phyloP scores from a whole-genome alignment of 2,113 vertebrate species.

The Oryzias melastigma region DNA sequence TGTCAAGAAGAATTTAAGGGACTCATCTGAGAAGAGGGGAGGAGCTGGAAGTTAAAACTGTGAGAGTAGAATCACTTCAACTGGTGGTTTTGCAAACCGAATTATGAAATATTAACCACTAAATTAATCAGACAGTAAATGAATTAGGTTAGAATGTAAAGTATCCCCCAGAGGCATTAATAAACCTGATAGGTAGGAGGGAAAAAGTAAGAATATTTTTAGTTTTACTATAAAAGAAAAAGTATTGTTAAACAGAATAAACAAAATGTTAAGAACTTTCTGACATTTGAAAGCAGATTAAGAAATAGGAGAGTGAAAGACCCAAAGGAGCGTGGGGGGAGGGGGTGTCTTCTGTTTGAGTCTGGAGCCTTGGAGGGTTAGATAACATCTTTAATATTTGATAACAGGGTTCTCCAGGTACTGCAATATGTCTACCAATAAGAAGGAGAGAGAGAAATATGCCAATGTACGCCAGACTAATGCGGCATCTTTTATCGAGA shows the following conservation, averaged over 20 bases:
- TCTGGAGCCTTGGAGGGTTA: slow-evolving; percentile 57
- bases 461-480: slow-evolving; percentile 49
- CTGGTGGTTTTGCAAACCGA: too few species aligned
- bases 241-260: neutral
- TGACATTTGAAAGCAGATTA: slow-evolving; percentile 27
- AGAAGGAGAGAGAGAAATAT: slow-evolving; percentile 52
- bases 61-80: too few species aligned
- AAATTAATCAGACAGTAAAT: too few species aligned
- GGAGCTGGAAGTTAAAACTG: too few species aligned
- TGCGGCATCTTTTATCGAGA: slow-evolving; percentile 51
- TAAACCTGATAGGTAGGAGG: too few species aligned
- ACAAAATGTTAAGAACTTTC: slow-evolving; percentile 11
- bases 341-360: slow-evolving; percentile 28
- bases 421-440: slow-evolving; percentile 69
- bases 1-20: too few species aligned
- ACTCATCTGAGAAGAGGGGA: too few species aligned
- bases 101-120: too few species aligned
- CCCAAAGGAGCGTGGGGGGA: slow-evolving; percentile 4
- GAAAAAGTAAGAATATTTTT: too few species aligned
- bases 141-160: too few species aligned
- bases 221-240: neutral
- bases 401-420: slow-evolving; percentile 70
- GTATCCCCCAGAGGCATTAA: too few species aligned
- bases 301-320: slow-evolving; percentile 15
- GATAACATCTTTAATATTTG: slow-evolving; percentile 83